A percentile compares a stretch with the other conserved stretches of the same genome.
phyloP scores from a whole-genome alignment of 53 echinoderm and acorn worm genomes.

The Crossaster papposus region DNA sequence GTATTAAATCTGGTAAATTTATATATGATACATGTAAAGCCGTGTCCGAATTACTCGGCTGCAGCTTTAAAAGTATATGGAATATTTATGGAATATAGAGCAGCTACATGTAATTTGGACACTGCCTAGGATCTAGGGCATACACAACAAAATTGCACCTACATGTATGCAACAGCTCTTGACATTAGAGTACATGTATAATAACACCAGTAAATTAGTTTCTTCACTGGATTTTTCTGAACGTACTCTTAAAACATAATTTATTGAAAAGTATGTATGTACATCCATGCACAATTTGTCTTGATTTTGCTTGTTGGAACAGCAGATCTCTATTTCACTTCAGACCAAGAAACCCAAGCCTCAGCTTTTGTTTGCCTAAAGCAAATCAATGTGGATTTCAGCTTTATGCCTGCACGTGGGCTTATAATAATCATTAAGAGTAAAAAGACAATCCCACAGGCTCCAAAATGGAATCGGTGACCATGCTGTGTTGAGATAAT shows the following conservation, averaged over 20 bases:
- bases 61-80: no score
- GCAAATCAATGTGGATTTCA: neutral
- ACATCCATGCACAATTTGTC: neutral
- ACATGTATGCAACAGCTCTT: no score
- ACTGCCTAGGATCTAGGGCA: no score
- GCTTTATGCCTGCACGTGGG: neutral
- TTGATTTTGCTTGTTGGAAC: neutral
- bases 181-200: no score
- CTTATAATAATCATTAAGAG: neutral
- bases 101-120: no score
- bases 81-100: no score
- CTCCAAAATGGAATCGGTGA: conserved; percentile 23
- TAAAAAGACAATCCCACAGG: neutral
- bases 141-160: no score
- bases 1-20: no score
- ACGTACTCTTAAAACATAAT: neutral
- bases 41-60: no score
- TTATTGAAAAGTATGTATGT: neutral
- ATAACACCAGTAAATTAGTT: no score
- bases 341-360: neutral
- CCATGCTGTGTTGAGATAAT: neutral
- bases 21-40: no score
- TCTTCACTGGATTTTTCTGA: no score
- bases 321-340: neutral
- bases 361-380: neutral